A percentile compares a stretch with the other conserved stretches of the same genome.
Conservation (phyloP, 2,113 vertebrate species). For the Dipodomys spectabilis region DNA sequence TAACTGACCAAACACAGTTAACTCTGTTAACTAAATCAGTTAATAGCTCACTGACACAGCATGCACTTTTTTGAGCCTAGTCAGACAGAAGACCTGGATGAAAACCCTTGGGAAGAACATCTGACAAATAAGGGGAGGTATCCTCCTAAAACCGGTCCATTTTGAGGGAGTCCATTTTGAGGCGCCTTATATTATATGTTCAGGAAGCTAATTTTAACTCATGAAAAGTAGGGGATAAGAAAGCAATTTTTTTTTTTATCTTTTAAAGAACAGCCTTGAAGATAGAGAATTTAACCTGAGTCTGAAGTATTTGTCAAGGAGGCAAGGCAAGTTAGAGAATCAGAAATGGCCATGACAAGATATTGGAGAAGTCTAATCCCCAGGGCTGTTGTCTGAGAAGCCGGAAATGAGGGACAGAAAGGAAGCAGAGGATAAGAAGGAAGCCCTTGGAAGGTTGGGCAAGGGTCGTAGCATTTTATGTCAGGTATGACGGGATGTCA, state of each 20-base stretch:
- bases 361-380: not conserved
- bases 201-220: not conserved
- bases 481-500: not conserved
- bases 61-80: no score
- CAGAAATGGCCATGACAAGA: not conserved
- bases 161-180: not conserved
- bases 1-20: no score
- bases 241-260: not conserved
- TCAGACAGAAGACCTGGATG: not conserved
- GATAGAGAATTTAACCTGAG: not conserved
- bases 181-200: not conserved
- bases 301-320: not conserved
- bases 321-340: not conserved
- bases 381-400: not conserved
- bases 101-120: accelerated
- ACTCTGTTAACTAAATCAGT: no score
- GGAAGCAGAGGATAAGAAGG: not conserved
- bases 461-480: not conserved
- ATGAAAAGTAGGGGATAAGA: not conserved
- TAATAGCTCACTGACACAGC: not conserved
- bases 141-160: not conserved
- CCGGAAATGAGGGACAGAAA: not conserved
- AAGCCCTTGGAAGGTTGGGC: not conserved
- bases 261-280: not conserved
- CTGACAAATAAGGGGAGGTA: not conserved